Evolutionary conservation across 2,888 invertebrate species (phyloP), one percentile per base, ranked within the genome.

Genomic region (Lithodes maja): DNA sequence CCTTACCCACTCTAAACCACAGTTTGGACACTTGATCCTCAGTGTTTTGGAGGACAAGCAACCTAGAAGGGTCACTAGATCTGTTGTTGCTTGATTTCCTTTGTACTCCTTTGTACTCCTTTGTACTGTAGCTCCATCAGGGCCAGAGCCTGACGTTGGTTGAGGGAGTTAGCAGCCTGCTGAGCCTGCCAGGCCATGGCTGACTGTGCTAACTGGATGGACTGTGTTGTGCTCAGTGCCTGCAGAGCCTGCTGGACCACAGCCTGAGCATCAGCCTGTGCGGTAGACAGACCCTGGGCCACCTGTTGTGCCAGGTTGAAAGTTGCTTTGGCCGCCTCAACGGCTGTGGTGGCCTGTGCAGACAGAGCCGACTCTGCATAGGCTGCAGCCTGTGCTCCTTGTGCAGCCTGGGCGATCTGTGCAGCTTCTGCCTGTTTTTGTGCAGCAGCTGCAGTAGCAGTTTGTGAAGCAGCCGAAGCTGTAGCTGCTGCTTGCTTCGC

Each of bases 371-470:
- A 86, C 79, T 90, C 90, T 2, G 90, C 86, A 75, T 83, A 90
- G 54, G 90, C 90, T 33, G 90, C 90, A 7, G 90, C 90, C 33
- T 90, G 90, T n/a, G 90, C 90, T 17, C 90, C 90, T 81, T 90
- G 90, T 9, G 84, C 84, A 17, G 90, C 90, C 74, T 90, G 90
- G 33, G 90, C 87, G 2, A 90, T 69, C 75, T 90, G 87, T 53
- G 90, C 90, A n/a, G 90, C 90, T 55, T 87, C 71, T 9, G 90
- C 78, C 77, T 90, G 90, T 69, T 84, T 83, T n/a, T 84, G 83
- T 33, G 86, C 90, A 52, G 90, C 90, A 50, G 90, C 90, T 12
- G 90, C 81, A 33, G 78, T 55, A 3, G 90, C 90, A 2, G 87
- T 90, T 55, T 90, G 90, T 2, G 90, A 68, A 17, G 90, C 90